Percentiles rank a stretch among this genome's conserved stretches.
Evolutionary conservation across 2,797 vertebrate species (phyloP).

Genomic region (Podarcis lilfordi): DNA sequence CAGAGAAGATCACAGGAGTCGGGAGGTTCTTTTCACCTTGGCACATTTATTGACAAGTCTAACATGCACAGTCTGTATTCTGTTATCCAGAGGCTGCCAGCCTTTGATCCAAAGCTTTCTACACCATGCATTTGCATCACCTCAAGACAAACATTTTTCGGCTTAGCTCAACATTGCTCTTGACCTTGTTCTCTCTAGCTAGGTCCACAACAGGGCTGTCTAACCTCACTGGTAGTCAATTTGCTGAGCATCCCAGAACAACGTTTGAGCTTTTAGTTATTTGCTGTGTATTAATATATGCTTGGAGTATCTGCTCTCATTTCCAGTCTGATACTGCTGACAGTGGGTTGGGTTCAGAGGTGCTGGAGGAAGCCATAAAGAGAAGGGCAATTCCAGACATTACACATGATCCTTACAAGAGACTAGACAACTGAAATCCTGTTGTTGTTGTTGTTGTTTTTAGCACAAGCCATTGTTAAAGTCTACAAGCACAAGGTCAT

Average conservation of each 20-base stretch:
- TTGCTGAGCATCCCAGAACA: not conserved
- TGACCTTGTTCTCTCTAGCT: not conserved
- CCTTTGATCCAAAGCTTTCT: conserved; percentile 32
- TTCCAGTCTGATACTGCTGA: not conserved
- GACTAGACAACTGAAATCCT: not conserved
- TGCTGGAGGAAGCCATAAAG: not conserved
- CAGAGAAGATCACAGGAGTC: conserved; percentile 19
- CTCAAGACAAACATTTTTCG: not conserved
- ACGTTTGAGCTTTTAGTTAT: not conserved
- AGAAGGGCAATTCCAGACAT: too few species aligned
- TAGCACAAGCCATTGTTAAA: too few species aligned
- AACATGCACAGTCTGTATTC: conserved; percentile 6
- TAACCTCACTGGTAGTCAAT: not conserved
- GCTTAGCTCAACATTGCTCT: not conserved
- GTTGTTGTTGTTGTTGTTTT: too few species aligned
- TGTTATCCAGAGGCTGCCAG: conserved; percentile 24
- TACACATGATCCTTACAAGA: not conserved
- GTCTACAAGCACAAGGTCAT: not conserved
- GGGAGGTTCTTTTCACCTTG: conserved; percentile 17
- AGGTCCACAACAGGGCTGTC: not conserved
- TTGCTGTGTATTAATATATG: not conserved
- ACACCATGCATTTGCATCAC: conserved; percentile 26
- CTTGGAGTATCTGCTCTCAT: not conserved
- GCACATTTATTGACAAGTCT: conserved; percentile 30
- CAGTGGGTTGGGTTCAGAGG: not conserved